Evolutionary conservation across 2,888 invertebrate genomes (phyloP).

Genomic region (Drosophila emarginata): DNA sequence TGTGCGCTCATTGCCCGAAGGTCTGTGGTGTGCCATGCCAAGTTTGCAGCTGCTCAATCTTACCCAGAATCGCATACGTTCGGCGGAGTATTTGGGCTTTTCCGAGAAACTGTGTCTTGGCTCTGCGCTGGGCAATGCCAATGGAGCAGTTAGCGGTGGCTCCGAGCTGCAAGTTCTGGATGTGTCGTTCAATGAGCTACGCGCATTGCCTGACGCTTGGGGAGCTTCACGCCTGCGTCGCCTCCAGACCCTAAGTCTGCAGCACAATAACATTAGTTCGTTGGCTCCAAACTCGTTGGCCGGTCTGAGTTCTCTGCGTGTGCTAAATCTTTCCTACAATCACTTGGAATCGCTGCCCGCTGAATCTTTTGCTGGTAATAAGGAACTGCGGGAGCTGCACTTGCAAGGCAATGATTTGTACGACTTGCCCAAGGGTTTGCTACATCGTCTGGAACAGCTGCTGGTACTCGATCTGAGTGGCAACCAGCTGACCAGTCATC

Average conservation of each 20-base stretch:
- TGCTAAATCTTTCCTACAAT: constrained; percentile 94
- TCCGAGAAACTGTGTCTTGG: constrained; percentile 81
- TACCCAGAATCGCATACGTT: constrained; percentile 91
- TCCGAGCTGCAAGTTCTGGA: constrained; percentile 90
- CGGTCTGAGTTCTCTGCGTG: constrained; percentile 90
- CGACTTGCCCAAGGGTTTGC: constrained; percentile 91
- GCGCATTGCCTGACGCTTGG: constrained; percentile 88
- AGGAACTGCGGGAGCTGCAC: constrained; percentile 91
- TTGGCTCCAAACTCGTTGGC: constrained; percentile 91
- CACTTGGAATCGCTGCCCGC: constrained; percentile 91
- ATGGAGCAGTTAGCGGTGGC: constrained; percentile 84
- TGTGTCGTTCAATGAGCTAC: constrained; percentile 91
- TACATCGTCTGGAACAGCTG: constrained; percentile 92
- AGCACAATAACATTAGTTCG: constrained; percentile 92
- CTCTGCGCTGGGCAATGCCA: constrained; percentile 59
- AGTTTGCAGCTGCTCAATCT: constrained; percentile 92
- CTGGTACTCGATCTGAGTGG: constrained; percentile 92
- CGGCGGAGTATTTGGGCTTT: constrained; percentile 90
- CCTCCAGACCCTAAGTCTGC: constrained; percentile 90
- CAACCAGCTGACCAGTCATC: constrained; percentile 92
- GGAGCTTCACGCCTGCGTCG: constrained; percentile 90
- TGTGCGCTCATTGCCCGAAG: constrained; percentile 90
- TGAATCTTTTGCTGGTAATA: constrained; percentile 90
- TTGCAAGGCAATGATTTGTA: constrained; percentile 92
- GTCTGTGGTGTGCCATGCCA: constrained; percentile 90